Base-by-base conservation (phyloP, 2,888 invertebrate species). In the Cylloceria caligata region DNA sequence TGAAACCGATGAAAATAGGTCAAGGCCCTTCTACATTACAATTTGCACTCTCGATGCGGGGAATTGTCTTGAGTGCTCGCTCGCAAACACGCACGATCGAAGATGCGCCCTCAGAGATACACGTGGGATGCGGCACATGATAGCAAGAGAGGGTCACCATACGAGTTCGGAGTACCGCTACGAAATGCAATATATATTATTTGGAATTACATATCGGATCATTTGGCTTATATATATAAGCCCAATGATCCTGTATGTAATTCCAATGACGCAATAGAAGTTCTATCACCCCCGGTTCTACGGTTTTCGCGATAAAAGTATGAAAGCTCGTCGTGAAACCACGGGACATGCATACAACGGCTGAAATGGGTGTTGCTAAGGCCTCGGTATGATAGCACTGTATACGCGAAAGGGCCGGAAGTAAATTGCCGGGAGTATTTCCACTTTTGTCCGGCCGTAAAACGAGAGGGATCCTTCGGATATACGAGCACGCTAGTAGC, bases 381-480 rank as follows among this genome's bases (percentile, higher is more conserved):
- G 64, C 42, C 64, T 64, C 42, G 62, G 16, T 60, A 7, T 21
- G 11, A 2, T 69, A 27, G 24, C 72, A 62, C 69, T 27, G 67
- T 68, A 52, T 64, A 73, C 73, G 47, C 68, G 55, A 81, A 81
- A 77, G 77, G 67, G 13, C 77, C 81, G 81, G 77, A 81, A 73
- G 77, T 73, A 55, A 73, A 73, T 73, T 30, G 73, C 77, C 64
- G 42, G 42, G 62, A 77, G 77, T 64, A 55, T 69, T 64, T 73
- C 68, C 76, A 81, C 77, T 81, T 76, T 81, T 64, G 67, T 64
- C 47, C 69, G 77, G 60, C 39, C 73, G 68, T 81, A 81, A 81
- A 76, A 81, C 68, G 55, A 69, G 72, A 34, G 71, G 60, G 72
- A 72, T 81, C 68, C 81, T 77, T 73, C 68, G 73, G 57, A 69